Percentiles rank a stretch among this genome's conserved stretches.
Evolutionary conservation across 2,888 invertebrate species (phyloP).

Genomic region (Erpobdella octoculata): DNA sequence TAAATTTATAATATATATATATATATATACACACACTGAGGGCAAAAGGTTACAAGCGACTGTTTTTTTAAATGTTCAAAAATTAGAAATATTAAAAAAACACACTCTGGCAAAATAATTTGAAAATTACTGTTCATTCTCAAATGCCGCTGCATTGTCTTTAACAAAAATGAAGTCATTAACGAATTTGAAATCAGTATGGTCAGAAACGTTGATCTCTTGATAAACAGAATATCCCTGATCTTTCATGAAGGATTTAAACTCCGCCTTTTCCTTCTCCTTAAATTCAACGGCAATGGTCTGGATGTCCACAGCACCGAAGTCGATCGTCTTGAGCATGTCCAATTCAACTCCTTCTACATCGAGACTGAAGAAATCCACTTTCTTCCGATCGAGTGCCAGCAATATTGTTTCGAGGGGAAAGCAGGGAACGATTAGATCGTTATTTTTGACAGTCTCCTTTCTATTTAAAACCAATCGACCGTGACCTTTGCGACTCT

Average conservation of each 20-base stretch:
- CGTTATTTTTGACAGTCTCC: not conserved
- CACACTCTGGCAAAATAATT: too few species aligned
- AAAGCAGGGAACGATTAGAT: constrained; percentile 67
- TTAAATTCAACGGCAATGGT: constrained; percentile 25
- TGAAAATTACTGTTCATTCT: too few species aligned
- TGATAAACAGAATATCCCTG: constrained; percentile 1
- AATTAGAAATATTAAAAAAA: too few species aligned
- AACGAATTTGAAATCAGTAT: not conserved
- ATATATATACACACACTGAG: too few species aligned
- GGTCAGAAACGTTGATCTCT: not conserved
- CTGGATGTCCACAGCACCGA: constrained; percentile 48
- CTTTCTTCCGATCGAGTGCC: constrained; percentile 64
- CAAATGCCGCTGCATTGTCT: too few species aligned
- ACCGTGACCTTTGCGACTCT: not conserved
- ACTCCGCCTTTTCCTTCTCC: constrained; percentile 15
- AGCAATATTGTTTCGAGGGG: constrained; percentile 72
- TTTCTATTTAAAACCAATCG: too few species aligned
- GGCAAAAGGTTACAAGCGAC: too few species aligned
- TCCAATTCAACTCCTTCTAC: constrained; percentile 56
- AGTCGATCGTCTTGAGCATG: constrained; percentile 60
- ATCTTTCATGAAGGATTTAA: constrained; percentile 3
- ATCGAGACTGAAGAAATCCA: constrained; percentile 66
- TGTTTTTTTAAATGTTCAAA: too few species aligned
- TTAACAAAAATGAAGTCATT: constrained; percentile 27
- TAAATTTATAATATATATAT: too few species aligned